phyloP scores from a whole-genome alignment of 1,140 invertebrate species.

The Artemia franciscana region DNA sequence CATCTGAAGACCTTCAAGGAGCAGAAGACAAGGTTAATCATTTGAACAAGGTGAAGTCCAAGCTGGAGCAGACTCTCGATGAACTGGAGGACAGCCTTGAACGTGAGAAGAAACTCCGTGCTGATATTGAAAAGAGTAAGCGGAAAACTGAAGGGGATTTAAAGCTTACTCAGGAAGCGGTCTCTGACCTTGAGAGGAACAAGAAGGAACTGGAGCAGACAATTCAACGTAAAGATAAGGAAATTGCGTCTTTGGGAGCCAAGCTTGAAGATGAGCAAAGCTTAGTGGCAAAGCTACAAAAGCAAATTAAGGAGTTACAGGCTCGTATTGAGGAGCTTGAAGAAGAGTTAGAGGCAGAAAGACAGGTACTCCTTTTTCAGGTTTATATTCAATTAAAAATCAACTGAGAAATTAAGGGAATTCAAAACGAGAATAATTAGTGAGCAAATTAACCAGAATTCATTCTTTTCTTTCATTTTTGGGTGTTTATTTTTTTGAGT shows the following conservation, averaged over 20 bases:
- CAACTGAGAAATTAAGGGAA: too few species aligned
- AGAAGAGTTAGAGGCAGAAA: conserved; percentile 91
- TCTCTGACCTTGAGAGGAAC: conserved; percentile 86
- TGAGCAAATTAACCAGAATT: too few species aligned
- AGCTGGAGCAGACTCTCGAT: conserved; percentile 90
- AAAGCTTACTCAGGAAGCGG: conserved; percentile 93
- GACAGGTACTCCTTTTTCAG: conserved; percentile 23
- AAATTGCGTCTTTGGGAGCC: conserved; percentile 74
- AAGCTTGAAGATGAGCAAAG: conserved; percentile 96
- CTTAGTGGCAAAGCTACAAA: conserved; percentile 78
- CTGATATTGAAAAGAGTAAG: conserved; percentile 80
- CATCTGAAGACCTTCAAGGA: conserved; percentile 69
- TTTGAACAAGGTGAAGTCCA: conserved; percentile 93
- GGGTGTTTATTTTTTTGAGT: too few species aligned
- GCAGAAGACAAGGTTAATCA: conserved; percentile 99
- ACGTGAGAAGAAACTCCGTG: conserved; percentile 92
- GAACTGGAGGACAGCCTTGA: conserved; percentile 92
- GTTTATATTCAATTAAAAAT: too few species aligned
- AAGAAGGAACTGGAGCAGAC: conserved; percentile 94
- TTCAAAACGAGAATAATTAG: too few species aligned
- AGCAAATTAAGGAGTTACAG: conserved; percentile 92
- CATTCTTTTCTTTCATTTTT: too few species aligned
- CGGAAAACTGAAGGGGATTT: conserved; percentile 73
- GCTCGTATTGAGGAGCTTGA: conserved; percentile 87
- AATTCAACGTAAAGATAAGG: conserved; percentile 89